phyloP scores from a whole-genome alignment of 2,888 invertebrate genomes.

The Acronicta leporina region DNA sequence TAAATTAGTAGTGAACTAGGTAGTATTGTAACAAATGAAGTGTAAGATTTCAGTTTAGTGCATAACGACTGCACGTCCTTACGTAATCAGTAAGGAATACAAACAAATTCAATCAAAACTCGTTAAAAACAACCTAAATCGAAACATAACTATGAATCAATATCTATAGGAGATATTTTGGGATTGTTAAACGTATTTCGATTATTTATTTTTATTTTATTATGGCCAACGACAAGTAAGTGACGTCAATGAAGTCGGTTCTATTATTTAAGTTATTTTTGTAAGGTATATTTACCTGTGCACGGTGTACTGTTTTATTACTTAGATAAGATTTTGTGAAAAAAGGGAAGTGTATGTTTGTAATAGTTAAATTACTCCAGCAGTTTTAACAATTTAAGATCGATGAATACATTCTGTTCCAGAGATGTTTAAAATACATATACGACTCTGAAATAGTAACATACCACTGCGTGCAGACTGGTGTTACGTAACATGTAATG shows the following conservation, averaged over 20 bases:
- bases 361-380: constrained; percentile 62
- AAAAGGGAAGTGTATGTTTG: constrained; percentile 60
- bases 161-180: constrained; percentile 14
- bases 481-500: neutral
- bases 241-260: constrained; percentile 51
- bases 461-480: neutral
- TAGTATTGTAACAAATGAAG: constrained; percentile 42
- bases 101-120: constrained; percentile 23
- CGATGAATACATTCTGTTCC: constrained; percentile 71
- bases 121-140: constrained; percentile 18
- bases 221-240: constrained; percentile 34
- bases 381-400: constrained; percentile 77
- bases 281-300: constrained; percentile 55
- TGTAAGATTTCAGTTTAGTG: constrained; percentile 38
- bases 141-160: constrained; percentile 18
- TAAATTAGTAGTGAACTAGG: constrained; percentile 44
- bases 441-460: constrained; percentile 58
- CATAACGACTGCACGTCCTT: constrained; percentile 41
- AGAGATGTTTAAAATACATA: constrained; percentile 81
- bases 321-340: constrained; percentile 60
- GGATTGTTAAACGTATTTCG: constrained; percentile 22
- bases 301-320: constrained; percentile 56
- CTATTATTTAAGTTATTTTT: constrained; percentile 57
- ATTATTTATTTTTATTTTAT: constrained; percentile 42
- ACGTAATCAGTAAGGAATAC: constrained; percentile 27